These are phyloP conservation scores for Melanotaenia nigrans DNA, from an alignment of 2,797 vertebrate species.

Conservation along the genomic window DNA sequence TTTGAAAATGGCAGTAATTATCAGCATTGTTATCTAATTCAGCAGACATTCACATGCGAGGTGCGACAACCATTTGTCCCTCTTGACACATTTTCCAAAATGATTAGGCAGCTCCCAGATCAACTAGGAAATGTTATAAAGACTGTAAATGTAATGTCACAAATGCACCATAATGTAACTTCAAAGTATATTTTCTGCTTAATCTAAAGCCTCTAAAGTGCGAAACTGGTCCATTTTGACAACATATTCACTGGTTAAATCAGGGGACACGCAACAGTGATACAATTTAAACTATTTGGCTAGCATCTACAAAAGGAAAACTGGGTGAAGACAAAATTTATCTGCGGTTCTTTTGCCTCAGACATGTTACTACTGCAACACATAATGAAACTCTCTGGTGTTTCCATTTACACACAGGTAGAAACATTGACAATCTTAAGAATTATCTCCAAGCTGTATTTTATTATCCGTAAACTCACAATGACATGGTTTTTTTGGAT, in stretches of 20 bases:
- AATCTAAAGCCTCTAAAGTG: background rate
- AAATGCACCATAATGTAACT: conserved; percentile 25
- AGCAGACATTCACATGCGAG: conserved; percentile 46
- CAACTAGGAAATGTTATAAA: conserved; percentile 19
- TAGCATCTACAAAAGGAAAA: background rate
- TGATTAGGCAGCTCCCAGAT: conserved; percentile 38
- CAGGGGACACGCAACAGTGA: background rate
- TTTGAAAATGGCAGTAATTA: conserved; percentile 27
- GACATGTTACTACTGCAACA: background rate
- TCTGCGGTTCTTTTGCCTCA: background rate
- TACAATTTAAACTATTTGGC: background rate
- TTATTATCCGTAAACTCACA: background rate
- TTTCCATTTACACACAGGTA: background rate
- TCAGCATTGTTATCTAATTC: conserved; percentile 53
- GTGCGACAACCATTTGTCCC: conserved; percentile 43
- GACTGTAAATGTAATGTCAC: conserved; percentile 13
- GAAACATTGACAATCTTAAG: background rate
- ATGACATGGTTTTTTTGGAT: background rate
- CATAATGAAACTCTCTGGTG: background rate
- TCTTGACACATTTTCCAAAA: conserved; percentile 43
- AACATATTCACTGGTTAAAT: background rate
- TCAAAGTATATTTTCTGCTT: background rate
- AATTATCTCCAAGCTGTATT: too few relatives aligned
- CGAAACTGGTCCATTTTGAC: background rate
- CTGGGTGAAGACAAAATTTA: too few relatives aligned